Base-by-base conservation (phyloP, 1,140 invertebrate species). In the Drosophila neocordata region DNA sequence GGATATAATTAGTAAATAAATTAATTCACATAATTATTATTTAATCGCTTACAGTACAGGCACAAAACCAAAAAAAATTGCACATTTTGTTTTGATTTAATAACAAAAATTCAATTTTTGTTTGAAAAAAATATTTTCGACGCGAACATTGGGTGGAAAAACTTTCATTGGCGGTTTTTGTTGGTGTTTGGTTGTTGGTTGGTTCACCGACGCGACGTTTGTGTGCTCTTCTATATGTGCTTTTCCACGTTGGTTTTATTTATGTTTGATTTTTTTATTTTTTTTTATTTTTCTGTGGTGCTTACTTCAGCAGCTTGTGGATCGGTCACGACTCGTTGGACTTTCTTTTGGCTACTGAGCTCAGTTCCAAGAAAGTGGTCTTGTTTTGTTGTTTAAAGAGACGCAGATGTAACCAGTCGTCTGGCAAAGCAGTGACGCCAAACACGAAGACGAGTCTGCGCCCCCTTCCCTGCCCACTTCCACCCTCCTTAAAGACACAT, bases 341-440 rank as follows among this genome's bases (percentile, higher is more conserved):
- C 89, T 90, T 90, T 90, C 89, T 90, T 90, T 90, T 78, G 80
- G 80, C 88, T 84, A 90, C 89, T 90, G 84, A 90, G 79, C 83
- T 74, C 72, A 70, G 66, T 70, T 73, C 63, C 88, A 90, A 85
- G 88, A 90, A 90, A 90, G 88, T 88, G 83, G 79, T 88, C 83
- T 87, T 80, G 83, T 88, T 87, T 87, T 87, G 83, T 88, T 77
- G 80, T 62, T 76, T 68, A 66, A 72, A 68, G 69, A 79, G 65
- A 59, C 69, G 71, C 57, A 60, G 68, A 63, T 79, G 80, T 77
- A 83, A 83, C 81, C 80, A 83, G 80, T 84, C 53, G 73, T 69
- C 85, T 80, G 81, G 85, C 84, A 85, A 41, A 51, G 31, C 51
- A 20, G 22, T 31, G 71, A 52, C 64, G 70, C 34, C 58, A n/a